Evolutionary conservation across 1,140 invertebrate genomes (phyloP).

Genomic region (Vollenhovia emeryi): DNA sequence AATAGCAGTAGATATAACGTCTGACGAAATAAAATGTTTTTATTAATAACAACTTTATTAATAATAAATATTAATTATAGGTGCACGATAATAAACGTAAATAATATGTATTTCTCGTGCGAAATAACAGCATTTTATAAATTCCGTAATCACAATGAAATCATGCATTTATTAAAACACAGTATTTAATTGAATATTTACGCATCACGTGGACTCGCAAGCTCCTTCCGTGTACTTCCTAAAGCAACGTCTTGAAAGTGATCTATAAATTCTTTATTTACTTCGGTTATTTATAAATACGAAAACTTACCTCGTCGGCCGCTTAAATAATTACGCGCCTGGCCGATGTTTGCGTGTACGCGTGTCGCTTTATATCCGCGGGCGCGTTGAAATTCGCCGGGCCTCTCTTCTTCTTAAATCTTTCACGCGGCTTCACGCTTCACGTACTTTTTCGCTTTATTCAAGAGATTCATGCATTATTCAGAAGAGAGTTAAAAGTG

Average conservation of each 20-base stretch:
- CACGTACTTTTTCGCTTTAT: slow-evolving; percentile 41
- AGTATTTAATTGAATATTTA: slow-evolving; percentile 11
- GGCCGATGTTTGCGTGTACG: neutral
- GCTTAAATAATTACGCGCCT: neutral
- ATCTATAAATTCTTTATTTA: neutral
- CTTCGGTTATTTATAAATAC: neutral
- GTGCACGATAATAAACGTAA: neutral
- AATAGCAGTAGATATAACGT: neutral
- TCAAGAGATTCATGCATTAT: slow-evolving; percentile 53
- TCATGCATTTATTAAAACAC: neutral
- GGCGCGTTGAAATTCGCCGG: slow-evolving; percentile 14
- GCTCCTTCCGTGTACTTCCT: neutral
- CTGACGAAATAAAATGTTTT: neutral
- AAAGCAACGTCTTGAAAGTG: neutral
- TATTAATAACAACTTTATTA: neutral
- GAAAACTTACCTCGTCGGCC: neutral
- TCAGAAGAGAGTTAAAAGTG: slow-evolving; percentile 43
- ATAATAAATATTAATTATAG: neutral
- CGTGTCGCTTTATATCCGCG: neutral
- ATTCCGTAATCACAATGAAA: neutral
- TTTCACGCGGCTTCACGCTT: slow-evolving; percentile 26
- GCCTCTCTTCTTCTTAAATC: slow-evolving; percentile 25
- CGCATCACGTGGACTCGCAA: neutral
- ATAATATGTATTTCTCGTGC: neutral
- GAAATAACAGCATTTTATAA: neutral